phyloP scores from a whole-genome alignment of 2,888 invertebrate genomes.

The Lepetodrilus schrolli region DNA sequence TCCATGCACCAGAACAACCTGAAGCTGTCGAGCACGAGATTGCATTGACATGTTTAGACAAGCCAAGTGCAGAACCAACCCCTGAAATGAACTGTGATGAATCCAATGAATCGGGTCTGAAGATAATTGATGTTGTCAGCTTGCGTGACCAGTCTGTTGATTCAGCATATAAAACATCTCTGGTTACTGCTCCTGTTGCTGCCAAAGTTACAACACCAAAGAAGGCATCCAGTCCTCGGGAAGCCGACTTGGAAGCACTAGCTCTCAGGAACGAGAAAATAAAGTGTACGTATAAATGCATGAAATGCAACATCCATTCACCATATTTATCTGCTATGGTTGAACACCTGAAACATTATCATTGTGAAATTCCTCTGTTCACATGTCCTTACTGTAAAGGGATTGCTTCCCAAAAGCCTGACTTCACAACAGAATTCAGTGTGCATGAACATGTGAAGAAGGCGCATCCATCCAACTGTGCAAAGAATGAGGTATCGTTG shows the following conservation, averaged over 20 bases:
- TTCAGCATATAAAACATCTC: background rate
- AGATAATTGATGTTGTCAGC: constrained; percentile 66
- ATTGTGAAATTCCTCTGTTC: constrained; percentile 61
- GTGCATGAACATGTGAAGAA: constrained; percentile 61
- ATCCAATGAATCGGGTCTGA: constrained; percentile 44
- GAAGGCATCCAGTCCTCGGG: constrained; percentile 13
- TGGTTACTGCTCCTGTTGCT: background rate
- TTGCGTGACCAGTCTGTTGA: constrained; percentile 43
- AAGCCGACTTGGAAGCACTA: constrained; percentile 30
- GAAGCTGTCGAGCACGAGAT: no score
- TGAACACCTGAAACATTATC: constrained; percentile 59
- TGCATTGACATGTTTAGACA: no score
- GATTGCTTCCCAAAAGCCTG: constrained; percentile 49
- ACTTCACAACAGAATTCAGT: constrained; percentile 59
- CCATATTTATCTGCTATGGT: constrained; percentile 65
- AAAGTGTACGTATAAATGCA: constrained; percentile 62
- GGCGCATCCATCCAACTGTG: constrained; percentile 58
- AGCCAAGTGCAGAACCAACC: background rate
- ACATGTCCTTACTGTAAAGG: constrained; percentile 66
- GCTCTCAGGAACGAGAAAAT: constrained; percentile 30
- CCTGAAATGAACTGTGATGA: constrained; percentile 41
- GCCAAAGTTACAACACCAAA: background rate
- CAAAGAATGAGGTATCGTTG: constrained; percentile 63
- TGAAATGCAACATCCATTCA: constrained; percentile 66
- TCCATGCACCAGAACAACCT: background rate